Evolutionary conservation across 2,113 vertebrate species (phyloP).

Genomic region (Nannospalax galili): DNA sequence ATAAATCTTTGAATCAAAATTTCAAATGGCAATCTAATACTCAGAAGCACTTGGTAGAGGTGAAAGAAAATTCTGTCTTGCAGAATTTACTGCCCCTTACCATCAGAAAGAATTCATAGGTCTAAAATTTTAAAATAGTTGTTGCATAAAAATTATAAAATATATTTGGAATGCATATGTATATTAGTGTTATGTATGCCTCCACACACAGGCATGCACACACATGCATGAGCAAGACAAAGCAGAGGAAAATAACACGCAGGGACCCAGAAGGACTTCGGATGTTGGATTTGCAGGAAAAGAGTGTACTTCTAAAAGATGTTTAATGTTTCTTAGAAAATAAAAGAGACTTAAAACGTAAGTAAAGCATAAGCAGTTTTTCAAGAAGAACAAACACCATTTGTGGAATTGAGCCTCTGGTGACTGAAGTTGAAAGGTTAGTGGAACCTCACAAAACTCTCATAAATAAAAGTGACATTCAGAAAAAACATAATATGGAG

Average conservation of each 20-base stretch:
- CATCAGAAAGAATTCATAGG: too few species aligned
- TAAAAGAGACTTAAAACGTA: not conserved
- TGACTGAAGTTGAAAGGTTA: not conserved
- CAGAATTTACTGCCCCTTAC: too few species aligned
- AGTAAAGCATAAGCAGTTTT: not conserved
- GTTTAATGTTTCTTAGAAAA: not conserved
- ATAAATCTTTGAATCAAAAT: too few species aligned
- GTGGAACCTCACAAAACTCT: too few species aligned
- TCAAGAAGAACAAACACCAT: not conserved
- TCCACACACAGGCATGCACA: too few species aligned
- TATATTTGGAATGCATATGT: too few species aligned
- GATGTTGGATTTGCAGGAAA: not conserved
- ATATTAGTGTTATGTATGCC: too few species aligned
- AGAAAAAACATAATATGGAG: not conserved
- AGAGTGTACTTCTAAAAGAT: not conserved
- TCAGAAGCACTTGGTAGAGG: too few species aligned
- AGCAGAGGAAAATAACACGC: not conserved
- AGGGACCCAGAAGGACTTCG: not conserved
- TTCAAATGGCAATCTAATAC: too few species aligned
- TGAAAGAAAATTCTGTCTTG: too few species aligned
- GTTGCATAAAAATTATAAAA: not conserved
- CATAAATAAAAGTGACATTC: too few species aligned
- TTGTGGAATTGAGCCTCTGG: not conserved
- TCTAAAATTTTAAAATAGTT: not conserved
- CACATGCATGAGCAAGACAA: not conserved